Evolutionary conservation across 1,140 invertebrate genomes (phyloP).

Genomic region (Bombus pyrosoma): DNA sequence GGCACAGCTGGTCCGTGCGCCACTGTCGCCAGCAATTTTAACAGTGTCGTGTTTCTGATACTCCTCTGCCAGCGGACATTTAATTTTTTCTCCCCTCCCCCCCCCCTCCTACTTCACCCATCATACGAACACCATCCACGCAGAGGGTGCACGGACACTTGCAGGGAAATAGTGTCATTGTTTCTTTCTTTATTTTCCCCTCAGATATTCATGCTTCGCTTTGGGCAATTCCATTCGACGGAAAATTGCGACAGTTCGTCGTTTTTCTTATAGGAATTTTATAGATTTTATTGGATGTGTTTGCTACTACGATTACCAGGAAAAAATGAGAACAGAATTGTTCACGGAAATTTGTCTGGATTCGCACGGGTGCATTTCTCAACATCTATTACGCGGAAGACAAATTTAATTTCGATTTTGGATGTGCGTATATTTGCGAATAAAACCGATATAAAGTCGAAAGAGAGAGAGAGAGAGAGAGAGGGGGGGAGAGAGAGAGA

Average conservation of each 20-base stretch:
- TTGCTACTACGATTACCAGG: no score
- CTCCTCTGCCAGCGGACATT: constrained; percentile 39
- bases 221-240: not conserved
- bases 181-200: not conserved
- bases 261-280: no score
- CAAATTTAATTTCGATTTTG: not conserved
- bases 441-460: not conserved
- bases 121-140: no score
- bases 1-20: constrained; percentile 67
- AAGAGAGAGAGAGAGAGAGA: no score
- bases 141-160: no score
- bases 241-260: not conserved
- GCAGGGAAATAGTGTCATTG: not conserved
- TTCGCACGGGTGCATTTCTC: no score
- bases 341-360: no score
- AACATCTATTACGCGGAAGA: no score
- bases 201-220: not conserved
- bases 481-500: no score
- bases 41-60: constrained; percentile 33
- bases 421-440: not conserved
- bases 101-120: no score
- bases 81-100: constrained; percentile 3
- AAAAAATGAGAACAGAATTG: no score
- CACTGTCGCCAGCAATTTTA: constrained; percentile 42
- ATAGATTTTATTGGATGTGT: no score